These are phyloP conservation scores for Zaprionus gabonicus DNA, from an alignment of 1,140 invertebrate genomes.

Conservation along the genomic window DNA sequence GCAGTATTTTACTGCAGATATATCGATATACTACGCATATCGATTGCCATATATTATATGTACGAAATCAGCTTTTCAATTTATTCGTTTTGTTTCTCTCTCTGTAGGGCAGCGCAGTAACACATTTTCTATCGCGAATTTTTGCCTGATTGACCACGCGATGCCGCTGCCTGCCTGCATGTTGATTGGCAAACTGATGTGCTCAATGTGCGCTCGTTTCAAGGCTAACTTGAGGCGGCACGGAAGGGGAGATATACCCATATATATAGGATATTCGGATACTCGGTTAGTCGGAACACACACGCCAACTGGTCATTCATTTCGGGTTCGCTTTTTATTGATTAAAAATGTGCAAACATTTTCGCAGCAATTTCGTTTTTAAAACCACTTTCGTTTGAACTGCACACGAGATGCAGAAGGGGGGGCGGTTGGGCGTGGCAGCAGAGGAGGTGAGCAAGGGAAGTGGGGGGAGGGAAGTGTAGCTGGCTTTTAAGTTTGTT, in stretches of 20 bases:
- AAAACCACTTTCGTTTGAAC: slow-evolving; percentile 78
- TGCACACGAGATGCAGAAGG: slow-evolving; percentile 31
- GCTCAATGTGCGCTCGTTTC: neutral
- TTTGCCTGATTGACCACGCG: slow-evolving; percentile 48
- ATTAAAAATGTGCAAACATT: slow-evolving; percentile 82
- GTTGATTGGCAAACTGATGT: slow-evolving; percentile 60
- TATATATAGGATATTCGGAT: neutral
- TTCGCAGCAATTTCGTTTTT: slow-evolving; percentile 79
- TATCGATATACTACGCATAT: neutral
- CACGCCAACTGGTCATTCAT: slow-evolving; percentile 62
- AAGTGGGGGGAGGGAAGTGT: too few species aligned
- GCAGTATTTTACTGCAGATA: neutral
- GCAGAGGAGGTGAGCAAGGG: neutral
- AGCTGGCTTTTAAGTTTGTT: slow-evolving; percentile 75
- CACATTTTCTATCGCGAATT: slow-evolving; percentile 37
- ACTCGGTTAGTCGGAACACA: slow-evolving; percentile 10
- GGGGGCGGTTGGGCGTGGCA: neutral
- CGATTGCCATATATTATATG: neutral
- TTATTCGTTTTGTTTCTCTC: neutral
- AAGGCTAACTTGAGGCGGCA: neutral
- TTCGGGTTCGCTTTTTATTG: slow-evolving; percentile 61
- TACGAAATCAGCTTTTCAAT: neutral
- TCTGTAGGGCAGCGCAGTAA: neutral
- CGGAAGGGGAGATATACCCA: neutral
- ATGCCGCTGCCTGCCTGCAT: slow-evolving; percentile 34